These are phyloP conservation scores for Synanthedon myopaeformis DNA, from an alignment of 2,888 invertebrate genomes.

Conservation along the genomic window DNA sequence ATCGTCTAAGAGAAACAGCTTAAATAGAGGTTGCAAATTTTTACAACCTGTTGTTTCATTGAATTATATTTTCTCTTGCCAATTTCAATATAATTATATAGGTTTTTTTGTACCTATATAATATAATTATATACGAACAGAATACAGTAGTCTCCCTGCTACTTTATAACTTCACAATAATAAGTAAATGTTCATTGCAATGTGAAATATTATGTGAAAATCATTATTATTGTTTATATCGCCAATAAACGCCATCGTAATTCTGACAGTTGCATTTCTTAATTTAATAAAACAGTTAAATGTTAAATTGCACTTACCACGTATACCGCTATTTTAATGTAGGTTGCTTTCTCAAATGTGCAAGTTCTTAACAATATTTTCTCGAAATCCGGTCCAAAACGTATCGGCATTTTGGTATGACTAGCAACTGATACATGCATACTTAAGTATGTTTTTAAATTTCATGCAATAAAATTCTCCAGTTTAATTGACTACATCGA, in stretches of 20 bases:
- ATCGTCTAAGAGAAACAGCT: no score
- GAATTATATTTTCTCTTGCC: no score
- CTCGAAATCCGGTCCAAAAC: not conserved
- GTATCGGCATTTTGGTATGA: not conserved
- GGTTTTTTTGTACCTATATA: no score
- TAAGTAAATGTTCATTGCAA: no score
- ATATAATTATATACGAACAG: no score
- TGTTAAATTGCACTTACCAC: constrained; percentile 24
- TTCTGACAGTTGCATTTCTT: constrained; percentile 17
- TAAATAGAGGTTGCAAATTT: no score
- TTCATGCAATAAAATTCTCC: not conserved
- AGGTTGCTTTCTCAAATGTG: constrained; percentile 34
- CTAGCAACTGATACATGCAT: not conserved
- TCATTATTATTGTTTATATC: not conserved
- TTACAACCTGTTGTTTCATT: no score
- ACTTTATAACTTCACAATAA: no score
- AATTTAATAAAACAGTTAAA: constrained; percentile 23
- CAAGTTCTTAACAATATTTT: constrained; percentile 5
- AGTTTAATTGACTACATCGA: not conserved
- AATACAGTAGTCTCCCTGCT: no score
- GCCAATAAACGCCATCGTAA: constrained; percentile 21
- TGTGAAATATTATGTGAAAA: not conserved
- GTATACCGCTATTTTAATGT: constrained; percentile 33
- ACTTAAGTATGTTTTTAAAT: not conserved
- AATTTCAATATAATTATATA: no score